These are phyloP conservation scores for Harpalus rubripes DNA, from an alignment of 2,888 invertebrate genomes.

Conservation along the genomic window DNA sequence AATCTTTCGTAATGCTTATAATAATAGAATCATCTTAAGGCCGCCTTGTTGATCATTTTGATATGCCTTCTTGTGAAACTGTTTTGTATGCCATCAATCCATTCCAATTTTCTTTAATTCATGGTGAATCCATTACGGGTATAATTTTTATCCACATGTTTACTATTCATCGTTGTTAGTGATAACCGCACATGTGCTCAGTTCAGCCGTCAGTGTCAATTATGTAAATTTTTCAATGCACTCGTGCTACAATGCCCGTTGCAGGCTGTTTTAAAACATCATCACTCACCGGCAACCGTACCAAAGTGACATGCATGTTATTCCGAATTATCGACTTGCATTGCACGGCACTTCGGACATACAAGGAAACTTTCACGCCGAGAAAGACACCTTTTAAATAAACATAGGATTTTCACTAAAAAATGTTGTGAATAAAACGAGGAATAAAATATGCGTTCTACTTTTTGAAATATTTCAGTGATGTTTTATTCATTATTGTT, in stretches of 20 bases:
- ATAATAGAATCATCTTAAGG: too few relatives aligned
- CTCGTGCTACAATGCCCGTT: slow-evolving; percentile 23
- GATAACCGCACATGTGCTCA: slow-evolving; percentile 28
- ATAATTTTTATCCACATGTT: slow-evolving; percentile 45
- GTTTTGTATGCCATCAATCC: background rate
- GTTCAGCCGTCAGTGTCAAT: slow-evolving; percentile 51
- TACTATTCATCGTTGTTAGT: slow-evolving; percentile 43
- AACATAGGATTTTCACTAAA: background rate
- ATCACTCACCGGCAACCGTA: slow-evolving; percentile 45
- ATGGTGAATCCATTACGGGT: background rate
- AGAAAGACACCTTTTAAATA: background rate
- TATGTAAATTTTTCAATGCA: slow-evolving; percentile 64
- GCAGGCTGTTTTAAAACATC: slow-evolving; percentile 51
- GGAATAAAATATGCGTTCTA: background rate
- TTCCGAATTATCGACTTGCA: slow-evolving; percentile 50
- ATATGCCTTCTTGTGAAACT: background rate
- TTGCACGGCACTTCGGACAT: slow-evolving; percentile 11
- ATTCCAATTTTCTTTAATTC: slow-evolving; percentile 1
- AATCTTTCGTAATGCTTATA: too few relatives aligned
- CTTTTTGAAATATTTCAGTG: background rate
- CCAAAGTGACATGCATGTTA: slow-evolving; percentile 58
- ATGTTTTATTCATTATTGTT: background rate
- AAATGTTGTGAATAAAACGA: background rate
- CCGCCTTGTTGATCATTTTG: background rate
- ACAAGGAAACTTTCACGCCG: too few relatives aligned